phyloP scores from a whole-genome alignment of 2,888 invertebrate species.

The Tenthredo scrophulariae region DNA sequence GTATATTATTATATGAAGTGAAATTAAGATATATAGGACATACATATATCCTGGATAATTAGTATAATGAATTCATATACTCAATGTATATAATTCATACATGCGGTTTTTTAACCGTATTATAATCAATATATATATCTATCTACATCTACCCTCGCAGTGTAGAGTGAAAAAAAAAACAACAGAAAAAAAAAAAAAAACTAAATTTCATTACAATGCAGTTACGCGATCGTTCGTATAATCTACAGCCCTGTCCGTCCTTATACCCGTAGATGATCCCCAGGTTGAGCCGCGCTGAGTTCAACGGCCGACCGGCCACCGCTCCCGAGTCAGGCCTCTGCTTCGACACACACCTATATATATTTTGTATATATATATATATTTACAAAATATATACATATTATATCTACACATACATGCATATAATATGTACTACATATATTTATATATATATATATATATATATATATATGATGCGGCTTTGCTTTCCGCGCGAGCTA shows the following conservation, averaged over 20 bases:
- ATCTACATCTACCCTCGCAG: neutral
- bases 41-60: too few relatives aligned
- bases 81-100: too few relatives aligned
- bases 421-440: conserved; percentile 10
- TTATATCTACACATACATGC: neutral
- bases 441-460: conserved; percentile 1
- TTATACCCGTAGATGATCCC: conserved; percentile 72
- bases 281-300: conserved; percentile 78
- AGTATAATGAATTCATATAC: too few relatives aligned
- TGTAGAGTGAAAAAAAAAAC: neutral
- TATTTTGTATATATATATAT: neutral
- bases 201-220: neutral
- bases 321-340: conserved; percentile 72
- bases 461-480: conserved; percentile 19
- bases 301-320: conserved; percentile 78
- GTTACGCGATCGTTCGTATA: neutral
- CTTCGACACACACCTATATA: conserved; percentile 38
- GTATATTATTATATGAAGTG: too few relatives aligned
- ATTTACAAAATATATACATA: conserved; percentile 1
- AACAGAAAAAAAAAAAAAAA: neutral
- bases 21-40: too few relatives aligned
- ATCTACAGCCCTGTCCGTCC: conserved; percentile 21
- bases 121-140: too few relatives aligned
- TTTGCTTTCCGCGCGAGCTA: conserved; percentile 33
- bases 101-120: too few relatives aligned